These are phyloP conservation scores for Ommatoiulus sabulosus DNA, from an alignment of 2,888 invertebrate species.

Conservation along the genomic window DNA sequence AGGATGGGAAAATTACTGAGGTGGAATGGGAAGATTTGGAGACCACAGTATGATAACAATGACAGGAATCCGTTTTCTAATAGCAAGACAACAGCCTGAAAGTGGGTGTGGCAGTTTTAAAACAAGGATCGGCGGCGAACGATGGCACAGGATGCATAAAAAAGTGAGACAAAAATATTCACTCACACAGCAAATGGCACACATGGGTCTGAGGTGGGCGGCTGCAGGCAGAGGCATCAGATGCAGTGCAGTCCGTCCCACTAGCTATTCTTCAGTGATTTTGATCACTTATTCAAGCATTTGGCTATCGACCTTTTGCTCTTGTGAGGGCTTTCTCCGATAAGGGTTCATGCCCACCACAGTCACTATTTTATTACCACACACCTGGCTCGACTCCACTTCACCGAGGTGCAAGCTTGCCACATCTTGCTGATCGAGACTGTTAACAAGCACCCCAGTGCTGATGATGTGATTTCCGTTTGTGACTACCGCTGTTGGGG, in stretches of 20 bases:
- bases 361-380: conserved; percentile 49
- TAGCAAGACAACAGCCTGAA: conserved; percentile 43
- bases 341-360: conserved; percentile 41
- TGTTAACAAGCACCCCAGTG: conserved; percentile 45
- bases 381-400: conserved; percentile 30
- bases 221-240: conserved; percentile 27
- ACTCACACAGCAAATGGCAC: conserved; percentile 50
- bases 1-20: neutral
- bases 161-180: conserved; percentile 40
- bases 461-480: conserved; percentile 47
- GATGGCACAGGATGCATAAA: conserved; percentile 43
- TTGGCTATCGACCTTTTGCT: conserved; percentile 58
- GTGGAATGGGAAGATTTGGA: neutral
- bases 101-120: conserved; percentile 38
- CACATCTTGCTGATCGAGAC: conserved; percentile 44
- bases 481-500: conserved; percentile 31
- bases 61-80: neutral
- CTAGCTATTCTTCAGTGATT: conserved; percentile 45
- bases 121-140: conserved; percentile 35
- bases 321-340: conserved; percentile 54
- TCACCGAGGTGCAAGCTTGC: neutral
- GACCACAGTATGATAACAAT: conserved; percentile 13
- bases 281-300: conserved; percentile 53
- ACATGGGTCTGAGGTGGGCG: conserved; percentile 27
- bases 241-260: conserved; percentile 35